Conservation (phyloP, 64 coral and sea anemone genomes). For the Montipora foliosa region DNA sequence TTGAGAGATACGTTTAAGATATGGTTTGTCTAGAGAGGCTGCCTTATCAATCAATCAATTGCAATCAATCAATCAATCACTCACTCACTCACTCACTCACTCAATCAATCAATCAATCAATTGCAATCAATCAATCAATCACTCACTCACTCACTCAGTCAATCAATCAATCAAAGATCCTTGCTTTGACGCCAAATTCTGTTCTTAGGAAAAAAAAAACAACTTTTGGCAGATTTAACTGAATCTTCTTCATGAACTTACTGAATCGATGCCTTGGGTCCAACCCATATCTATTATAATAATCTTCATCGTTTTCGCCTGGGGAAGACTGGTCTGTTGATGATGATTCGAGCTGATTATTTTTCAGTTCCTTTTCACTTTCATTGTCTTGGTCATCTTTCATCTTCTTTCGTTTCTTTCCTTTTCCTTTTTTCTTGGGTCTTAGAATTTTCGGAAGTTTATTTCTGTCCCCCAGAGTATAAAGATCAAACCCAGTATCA, state of each 20-base stretch:
- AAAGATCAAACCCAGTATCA: conserved; percentile 22
- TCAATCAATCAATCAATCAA: too few relatives aligned
- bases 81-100: too few relatives aligned
- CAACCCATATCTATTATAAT: conserved; percentile 4
- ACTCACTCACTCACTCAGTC: not conserved
- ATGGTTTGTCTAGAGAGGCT: too few relatives aligned
- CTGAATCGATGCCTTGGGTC: conserved; percentile 19
- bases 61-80: too few relatives aligned
- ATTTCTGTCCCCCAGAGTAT: not conserved
- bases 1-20: too few relatives aligned
- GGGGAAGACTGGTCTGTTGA: not conserved
- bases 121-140: too few relatives aligned
- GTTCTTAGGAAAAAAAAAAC: too few relatives aligned
- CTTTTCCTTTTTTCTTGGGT: conserved; percentile 35
- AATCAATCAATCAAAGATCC: too few relatives aligned
- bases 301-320: not conserved
- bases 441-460: conserved; percentile 45
- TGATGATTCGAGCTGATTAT: not conserved
- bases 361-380: not conserved
- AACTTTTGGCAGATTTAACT: too few relatives aligned
- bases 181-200: too few relatives aligned
- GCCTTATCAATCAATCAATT: too few relatives aligned
- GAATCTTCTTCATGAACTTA: not conserved
- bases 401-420: conserved; percentile 20
- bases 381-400: not conserved